These are phyloP conservation scores for Troides oblongomaculatus DNA, from an alignment of 2,888 invertebrate genomes.

Conservation along the genomic window DNA sequence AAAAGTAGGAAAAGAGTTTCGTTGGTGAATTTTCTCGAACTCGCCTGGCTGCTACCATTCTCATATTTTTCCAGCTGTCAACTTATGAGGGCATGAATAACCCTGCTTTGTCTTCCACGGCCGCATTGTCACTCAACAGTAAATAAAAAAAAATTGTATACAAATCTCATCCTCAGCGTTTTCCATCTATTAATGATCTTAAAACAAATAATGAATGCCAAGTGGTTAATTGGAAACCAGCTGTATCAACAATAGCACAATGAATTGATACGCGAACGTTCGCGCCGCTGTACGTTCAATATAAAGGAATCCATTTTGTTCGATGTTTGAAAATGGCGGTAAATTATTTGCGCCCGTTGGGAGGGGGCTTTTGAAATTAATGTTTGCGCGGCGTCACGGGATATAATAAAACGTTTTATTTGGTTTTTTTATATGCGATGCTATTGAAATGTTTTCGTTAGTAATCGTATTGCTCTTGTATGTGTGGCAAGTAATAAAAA, in stretches of 20 bases:
- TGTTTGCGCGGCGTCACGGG: constrained; percentile 8
- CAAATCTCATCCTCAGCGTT: constrained; percentile 3
- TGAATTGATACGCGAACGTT: constrained; percentile 4
- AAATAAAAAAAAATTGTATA: not conserved
- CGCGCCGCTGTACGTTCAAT: constrained; percentile 4
- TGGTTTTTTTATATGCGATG: not conserved
- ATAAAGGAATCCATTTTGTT: constrained; percentile 23
- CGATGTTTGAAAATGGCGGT: constrained; percentile 20
- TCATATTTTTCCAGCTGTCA: no score
- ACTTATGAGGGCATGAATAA: no score
- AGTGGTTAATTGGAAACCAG: constrained; percentile 5
- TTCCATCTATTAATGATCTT: not conserved
- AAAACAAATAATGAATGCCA: constrained; percentile 14
- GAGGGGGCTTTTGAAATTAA: constrained; percentile 12
- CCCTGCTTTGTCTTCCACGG: no score
- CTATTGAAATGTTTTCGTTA: no score
- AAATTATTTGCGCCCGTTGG: constrained; percentile 12
- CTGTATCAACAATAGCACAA: constrained; percentile 14
- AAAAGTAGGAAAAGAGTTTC: no score
- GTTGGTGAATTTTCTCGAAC: no score
- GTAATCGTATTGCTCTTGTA: no score
- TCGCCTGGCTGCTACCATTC: no score
- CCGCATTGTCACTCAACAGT: not conserved
- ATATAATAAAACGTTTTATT: not conserved
- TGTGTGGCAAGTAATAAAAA: no score